Evolutionary conservation across 2,113 vertebrate species (phyloP).

Genomic region (Neogale vison): DNA sequence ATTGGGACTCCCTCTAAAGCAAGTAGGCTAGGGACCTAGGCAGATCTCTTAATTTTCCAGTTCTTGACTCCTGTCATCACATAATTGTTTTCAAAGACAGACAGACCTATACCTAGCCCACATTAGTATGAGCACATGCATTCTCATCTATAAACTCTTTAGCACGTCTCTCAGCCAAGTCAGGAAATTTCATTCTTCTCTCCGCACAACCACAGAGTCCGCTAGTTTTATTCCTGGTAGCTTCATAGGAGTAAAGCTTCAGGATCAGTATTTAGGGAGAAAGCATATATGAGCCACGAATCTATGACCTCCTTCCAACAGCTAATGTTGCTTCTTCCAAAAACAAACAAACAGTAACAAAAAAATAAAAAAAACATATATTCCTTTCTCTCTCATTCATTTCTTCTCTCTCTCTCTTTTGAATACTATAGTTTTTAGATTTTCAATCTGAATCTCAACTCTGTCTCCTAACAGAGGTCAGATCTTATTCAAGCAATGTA

Average conservation of each 20-base stretch:
- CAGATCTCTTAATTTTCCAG: neutral
- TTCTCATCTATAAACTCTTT: neutral
- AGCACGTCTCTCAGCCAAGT: neutral
- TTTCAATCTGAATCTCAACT: slow-evolving; percentile 44
- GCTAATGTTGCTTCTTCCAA: neutral
- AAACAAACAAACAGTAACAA: neutral
- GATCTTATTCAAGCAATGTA: neutral
- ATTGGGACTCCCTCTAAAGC: neutral
- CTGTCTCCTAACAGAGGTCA: neutral
- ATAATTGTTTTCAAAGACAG: neutral
- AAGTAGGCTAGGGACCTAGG: neutral
- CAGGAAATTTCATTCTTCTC: neutral
- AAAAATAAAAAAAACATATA: neutral
- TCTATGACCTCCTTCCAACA: neutral
- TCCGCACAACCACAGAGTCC: neutral
- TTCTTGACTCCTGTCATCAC: neutral
- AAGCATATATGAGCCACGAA: neutral
- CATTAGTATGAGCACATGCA: neutral
- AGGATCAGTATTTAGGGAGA: neutral
- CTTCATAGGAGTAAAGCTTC: neutral
- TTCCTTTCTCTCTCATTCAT: neutral
- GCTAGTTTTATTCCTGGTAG: neutral
- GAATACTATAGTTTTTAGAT: neutral
- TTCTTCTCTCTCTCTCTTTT: neutral
- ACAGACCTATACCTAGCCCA: neutral